Conservation (phyloP, 2,888 invertebrate genomes). For the Sisyra nigra region DNA sequence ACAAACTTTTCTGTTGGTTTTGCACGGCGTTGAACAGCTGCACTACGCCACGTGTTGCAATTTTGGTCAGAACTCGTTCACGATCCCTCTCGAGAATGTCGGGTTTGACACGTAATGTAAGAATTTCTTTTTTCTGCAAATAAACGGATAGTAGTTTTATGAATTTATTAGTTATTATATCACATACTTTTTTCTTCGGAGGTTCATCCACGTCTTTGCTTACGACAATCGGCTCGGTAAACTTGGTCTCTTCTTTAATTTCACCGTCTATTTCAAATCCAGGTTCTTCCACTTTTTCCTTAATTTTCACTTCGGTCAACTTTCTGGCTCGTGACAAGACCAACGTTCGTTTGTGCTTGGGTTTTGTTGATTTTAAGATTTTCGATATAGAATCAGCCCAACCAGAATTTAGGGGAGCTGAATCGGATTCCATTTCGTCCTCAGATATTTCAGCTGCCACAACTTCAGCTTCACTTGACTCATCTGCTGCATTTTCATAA, state of each 20-base stretch:
- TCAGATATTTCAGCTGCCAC: neutral
- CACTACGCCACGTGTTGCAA: conserved; percentile 84
- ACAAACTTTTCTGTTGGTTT: conserved; percentile 65
- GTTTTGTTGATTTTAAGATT: conserved; percentile 57
- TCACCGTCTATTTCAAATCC: conserved; percentile 55
- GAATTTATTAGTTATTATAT: conserved; percentile 5
- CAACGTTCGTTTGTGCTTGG: conserved; percentile 55
- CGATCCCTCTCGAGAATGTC: conserved; percentile 56
- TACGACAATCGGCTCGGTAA: no score
- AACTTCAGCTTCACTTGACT: neutral
- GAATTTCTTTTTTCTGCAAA: conserved; percentile 41
- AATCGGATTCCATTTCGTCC: neutral
- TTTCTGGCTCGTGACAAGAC: conserved; percentile 71
- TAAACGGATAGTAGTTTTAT: conserved; percentile 7
- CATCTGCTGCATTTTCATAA: neutral
- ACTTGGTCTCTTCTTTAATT: conserved; percentile 26
- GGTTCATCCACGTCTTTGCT: conserved; percentile 10
- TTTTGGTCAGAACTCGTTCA: conserved; percentile 61
- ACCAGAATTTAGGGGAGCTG: conserved; percentile 37
- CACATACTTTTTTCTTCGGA: conserved; percentile 17
- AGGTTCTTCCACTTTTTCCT: conserved; percentile 19
- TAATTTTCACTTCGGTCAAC: conserved; percentile 34
- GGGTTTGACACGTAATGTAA: conserved; percentile 58
- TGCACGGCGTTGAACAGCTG: conserved; percentile 84
- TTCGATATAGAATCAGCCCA: conserved; percentile 76